These are phyloP conservation scores for Eulimnadia texana DNA, from an alignment of 1,140 invertebrate genomes.

Conservation along the genomic window DNA sequence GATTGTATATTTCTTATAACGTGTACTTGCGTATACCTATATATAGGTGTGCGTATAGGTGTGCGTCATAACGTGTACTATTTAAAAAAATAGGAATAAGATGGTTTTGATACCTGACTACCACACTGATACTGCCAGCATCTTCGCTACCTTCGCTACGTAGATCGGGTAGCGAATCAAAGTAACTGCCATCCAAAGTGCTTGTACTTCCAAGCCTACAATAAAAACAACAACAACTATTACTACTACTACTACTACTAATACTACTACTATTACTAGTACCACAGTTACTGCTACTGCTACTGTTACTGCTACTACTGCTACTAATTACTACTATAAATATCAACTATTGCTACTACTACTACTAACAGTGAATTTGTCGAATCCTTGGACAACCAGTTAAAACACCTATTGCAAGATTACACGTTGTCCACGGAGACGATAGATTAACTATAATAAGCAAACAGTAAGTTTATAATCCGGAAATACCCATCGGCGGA, in stretches of 20 bases:
- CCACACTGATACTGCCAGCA: conserved; percentile 28
- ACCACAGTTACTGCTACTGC: neutral
- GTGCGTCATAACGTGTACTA: too few relatives aligned
- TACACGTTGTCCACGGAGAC: neutral
- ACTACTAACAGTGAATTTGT: too few relatives aligned
- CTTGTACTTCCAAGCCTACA: neutral
- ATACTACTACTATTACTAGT: neutral
- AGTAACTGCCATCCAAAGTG: neutral
- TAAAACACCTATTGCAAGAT: neutral
- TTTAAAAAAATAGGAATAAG: too few relatives aligned
- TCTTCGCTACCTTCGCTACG: conserved; percentile 22
- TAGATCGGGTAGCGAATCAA: conserved; percentile 2
- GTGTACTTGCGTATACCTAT: too few relatives aligned
- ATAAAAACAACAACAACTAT: neutral
- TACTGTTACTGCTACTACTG: neutral
- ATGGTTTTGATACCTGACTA: conserved; percentile 26
- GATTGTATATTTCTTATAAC: too few relatives aligned
- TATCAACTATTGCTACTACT: too few relatives aligned
- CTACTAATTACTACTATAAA: neutral
- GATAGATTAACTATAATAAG: neutral
- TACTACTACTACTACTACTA: too few relatives aligned
- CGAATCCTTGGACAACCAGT: neutral
- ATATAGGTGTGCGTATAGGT: too few relatives aligned
- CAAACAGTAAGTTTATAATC: neutral
- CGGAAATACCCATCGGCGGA: conserved; percentile 2